Evolutionary conservation across 2,113 vertebrate genomes (phyloP), one percentile per base, ranked within the genome.

Genomic region (Serinus canaria): DNA sequence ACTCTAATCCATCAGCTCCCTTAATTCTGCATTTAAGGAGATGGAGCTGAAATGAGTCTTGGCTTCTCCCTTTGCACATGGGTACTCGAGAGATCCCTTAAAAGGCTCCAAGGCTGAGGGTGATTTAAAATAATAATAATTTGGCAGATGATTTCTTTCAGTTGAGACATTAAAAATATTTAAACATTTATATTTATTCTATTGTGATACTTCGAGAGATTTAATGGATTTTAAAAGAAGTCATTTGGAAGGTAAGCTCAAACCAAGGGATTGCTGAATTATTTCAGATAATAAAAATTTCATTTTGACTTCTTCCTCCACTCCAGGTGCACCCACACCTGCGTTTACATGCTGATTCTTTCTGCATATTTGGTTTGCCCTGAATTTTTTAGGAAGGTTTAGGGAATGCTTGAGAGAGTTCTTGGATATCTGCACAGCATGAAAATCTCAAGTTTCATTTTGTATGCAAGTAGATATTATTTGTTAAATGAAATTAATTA

Each of bases 21-120:
- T 46, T 49, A 44, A 88, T 83, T 95, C 82, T 86, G 59, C n/a
- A 17, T 93, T 90, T 92, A 83, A 91, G 68, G 59, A 83, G 49
- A 59, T n/a, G 24, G 68, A 80, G 37, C 73, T 90, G 37, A 52
- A 63, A 49, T 68, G 76, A 93, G n/a, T 75, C 80, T 83, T 80
- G 49, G 47, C 58, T 89, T 93, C 76, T 89, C 44, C 35, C 69
- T 86, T 70, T 87, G 56, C 60, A 68, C 56, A 37, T 0, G 0
- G 3, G 2, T 72, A 68, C 9, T 1, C 1, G 0, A 70, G 90
- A 86, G 56, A 90, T 67, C 33, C 53, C n/a, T 70, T 83, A 72
- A 39, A 63, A 59, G 37, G 60, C 43, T 86, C 53, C 62, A 60
- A 60, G 31, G 41, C 64, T 68, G 44, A 83, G 21, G 15, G 41